Evolutionary conservation across 2,888 invertebrate genomes (phyloP), one percentile per base, ranked within the genome.

Genomic region (Strigamia crassipes): DNA sequence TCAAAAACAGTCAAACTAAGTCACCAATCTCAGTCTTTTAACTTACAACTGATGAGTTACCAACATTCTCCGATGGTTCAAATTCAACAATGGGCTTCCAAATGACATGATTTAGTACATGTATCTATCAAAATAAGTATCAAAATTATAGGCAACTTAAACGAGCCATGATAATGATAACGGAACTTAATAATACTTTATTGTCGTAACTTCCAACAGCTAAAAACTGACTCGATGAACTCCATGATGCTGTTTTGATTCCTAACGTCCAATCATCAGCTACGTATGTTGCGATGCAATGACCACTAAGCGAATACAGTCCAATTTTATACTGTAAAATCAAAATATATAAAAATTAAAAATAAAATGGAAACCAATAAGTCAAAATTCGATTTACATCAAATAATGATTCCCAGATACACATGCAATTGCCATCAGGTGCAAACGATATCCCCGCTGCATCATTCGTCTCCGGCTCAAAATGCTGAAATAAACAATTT

Each of bases 191-290:
- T 56, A 83, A 78, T 81, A 87, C 87, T 86, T 88, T 88, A 83
- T 88, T 86, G 84, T 89, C 89, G 82, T 86, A 89, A 83, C 88
- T 87, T 15, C 88, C 88, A 9, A 89, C 84, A n/a, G 88, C 88
- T 21, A 89, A 84, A 83, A 89, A 88, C 85, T 89, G 89, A 78
- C 87, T 86, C 4, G 87, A 87, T 12, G 88, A 88, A 0, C 88
- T 87, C 89, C 89, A 89, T 9, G 86, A 81, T 10, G 88, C 84
- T 23, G 85, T 84, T 83, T 88, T 88, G 51, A 88, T 85, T 9
- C 89, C 89, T 4, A 89, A 86, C 21, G 87, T 87, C 83, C 85
- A 85, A 15, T 87, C 85, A 83, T 88, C 87, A 23, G 88, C 86
- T 51, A 85, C 86, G 84, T 86, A 89, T 9, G 85, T 85, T n/a